phyloP scores from a whole-genome alignment of 2,113 vertebrate species.

The Serilophus lunatus region DNA sequence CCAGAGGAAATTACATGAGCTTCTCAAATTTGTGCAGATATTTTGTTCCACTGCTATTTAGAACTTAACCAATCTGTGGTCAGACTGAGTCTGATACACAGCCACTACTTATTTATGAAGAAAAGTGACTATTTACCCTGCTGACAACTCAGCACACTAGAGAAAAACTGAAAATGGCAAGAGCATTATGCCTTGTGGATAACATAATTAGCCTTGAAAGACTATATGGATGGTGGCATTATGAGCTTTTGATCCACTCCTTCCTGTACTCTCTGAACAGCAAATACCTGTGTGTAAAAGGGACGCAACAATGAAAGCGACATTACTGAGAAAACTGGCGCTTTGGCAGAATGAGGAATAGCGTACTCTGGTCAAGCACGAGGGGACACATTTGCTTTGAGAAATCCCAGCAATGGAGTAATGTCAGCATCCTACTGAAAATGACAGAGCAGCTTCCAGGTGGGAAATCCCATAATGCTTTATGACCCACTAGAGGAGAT shows the following conservation, averaged over 20 bases:
- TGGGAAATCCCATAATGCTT: neutral
- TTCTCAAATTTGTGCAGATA: neutral
- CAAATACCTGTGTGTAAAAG: neutral
- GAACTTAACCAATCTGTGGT: neutral
- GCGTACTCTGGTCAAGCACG: neutral
- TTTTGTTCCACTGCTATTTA: neutral
- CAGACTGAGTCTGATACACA: neutral
- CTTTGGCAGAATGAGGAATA: neutral
- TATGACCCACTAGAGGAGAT: neutral
- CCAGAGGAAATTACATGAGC: slow-evolving; percentile 3
- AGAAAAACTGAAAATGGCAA: neutral
- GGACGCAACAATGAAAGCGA: neutral
- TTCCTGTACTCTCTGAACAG: neutral
- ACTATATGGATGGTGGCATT: neutral
- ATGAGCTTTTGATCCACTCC: neutral
- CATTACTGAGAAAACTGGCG: neutral
- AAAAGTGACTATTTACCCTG: slow-evolving; percentile 15
- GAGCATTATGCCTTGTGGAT: neutral
- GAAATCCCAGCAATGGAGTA: neutral
- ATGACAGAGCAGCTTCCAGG: neutral
- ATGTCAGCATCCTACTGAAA: neutral
- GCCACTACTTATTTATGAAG: neutral
- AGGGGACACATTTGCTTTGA: neutral
- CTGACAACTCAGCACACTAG: neutral
- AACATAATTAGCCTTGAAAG: neutral